These are phyloP conservation scores for Paraplagusia blochii DNA, from an alignment of 2,113 vertebrate genomes.

Conservation along the genomic window DNA sequence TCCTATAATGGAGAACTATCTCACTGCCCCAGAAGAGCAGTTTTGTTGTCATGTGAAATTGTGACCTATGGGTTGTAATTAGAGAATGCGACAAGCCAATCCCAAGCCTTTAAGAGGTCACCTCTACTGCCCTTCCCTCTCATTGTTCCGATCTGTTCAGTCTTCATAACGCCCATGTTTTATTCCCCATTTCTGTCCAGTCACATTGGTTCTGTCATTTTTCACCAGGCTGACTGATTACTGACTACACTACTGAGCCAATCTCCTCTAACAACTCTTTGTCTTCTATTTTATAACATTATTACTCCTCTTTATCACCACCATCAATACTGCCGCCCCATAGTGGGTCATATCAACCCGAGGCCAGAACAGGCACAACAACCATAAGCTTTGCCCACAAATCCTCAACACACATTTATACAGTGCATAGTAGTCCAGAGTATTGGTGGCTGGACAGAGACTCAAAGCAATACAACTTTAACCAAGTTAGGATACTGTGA, in stretches of 20 bases:
- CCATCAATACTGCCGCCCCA: constrained; percentile 61
- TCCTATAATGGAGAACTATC: constrained; percentile 40
- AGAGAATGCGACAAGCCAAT: constrained; percentile 53
- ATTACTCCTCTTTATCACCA: constrained; percentile 68
- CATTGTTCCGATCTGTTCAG: constrained; percentile 39
- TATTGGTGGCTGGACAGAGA: constrained; percentile 12
- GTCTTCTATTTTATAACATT: constrained; percentile 66
- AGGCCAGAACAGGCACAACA: constrained; percentile 31
- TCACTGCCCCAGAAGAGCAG: constrained; percentile 55
- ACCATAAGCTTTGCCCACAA: constrained; percentile 31
- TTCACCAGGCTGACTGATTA: constrained; percentile 63
- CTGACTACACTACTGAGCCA: constrained; percentile 56
- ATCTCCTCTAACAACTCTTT: constrained; percentile 57
- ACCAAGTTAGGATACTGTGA: constrained; percentile 13
- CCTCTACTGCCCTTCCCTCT: constrained; percentile 43
- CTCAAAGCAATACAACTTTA: constrained; percentile 12
- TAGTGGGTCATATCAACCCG: constrained; percentile 36
- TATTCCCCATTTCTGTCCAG: constrained; percentile 62
- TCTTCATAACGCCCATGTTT: constrained; percentile 51
- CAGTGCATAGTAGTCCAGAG: constrained; percentile 17
- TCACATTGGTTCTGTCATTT: constrained; percentile 57
- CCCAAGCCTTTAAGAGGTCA: constrained; percentile 49
- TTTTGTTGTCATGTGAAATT: constrained; percentile 67
- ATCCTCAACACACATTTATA: constrained; percentile 20
- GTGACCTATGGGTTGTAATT: constrained; percentile 71